A percentile compares a stretch with the other conserved stretches of the same genome.
phyloP scores from a whole-genome alignment of 2,797 vertebrate species.

The Morus bassanus region DNA sequence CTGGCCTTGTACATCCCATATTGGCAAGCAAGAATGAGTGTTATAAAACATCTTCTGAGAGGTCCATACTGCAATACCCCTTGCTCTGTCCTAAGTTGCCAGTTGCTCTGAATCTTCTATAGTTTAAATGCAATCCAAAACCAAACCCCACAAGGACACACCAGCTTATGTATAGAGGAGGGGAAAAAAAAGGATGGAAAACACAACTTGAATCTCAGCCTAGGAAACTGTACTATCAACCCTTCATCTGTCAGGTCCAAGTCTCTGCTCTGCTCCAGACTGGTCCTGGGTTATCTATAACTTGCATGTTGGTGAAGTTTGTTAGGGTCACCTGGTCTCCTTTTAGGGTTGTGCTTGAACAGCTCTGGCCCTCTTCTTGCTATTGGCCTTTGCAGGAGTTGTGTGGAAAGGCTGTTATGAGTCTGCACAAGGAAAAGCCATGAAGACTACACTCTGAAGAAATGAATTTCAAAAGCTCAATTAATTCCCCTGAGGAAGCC shows the following conservation, averaged over 20 bases:
- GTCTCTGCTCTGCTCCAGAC: neutral
- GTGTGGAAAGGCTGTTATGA: neutral
- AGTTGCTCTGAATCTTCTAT: neutral
- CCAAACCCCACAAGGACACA: neutral
- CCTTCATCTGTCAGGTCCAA: neutral
- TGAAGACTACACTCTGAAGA: neutral
- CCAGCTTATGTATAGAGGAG: neutral
- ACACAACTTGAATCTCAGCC: neutral
- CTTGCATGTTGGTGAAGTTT: neutral
- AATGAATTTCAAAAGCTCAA: constrained; percentile 5
- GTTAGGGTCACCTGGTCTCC: neutral
- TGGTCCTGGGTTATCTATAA: neutral
- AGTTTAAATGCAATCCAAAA: neutral
- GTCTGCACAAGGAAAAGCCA: neutral
- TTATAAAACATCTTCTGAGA: neutral
- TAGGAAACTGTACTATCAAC: neutral
- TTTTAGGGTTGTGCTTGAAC: neutral
- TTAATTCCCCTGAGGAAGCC: constrained; percentile 6
- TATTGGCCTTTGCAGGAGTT: neutral
- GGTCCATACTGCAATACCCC: neutral
- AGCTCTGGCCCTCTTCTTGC: neutral
- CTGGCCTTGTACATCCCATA: neutral
- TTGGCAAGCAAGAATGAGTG: neutral
- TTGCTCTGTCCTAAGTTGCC: neutral
- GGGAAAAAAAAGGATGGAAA: neutral